A percentile compares a stretch with the other conserved stretches of the same genome.
Evolutionary conservation across 2,113 vertebrate genomes (phyloP).

Genomic region (Setophaga coronata): DNA sequence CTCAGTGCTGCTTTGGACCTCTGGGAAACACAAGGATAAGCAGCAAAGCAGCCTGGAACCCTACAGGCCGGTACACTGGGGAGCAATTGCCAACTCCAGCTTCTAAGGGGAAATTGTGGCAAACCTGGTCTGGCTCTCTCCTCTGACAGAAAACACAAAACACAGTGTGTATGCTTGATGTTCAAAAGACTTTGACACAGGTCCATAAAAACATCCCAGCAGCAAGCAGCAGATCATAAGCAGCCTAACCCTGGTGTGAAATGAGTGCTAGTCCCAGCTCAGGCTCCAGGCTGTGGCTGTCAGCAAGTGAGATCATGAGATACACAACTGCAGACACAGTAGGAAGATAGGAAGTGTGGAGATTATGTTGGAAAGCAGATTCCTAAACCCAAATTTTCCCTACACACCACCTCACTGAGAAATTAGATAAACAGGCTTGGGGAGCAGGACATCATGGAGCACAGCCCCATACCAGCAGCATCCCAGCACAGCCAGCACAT

Average conservation of each 20-base stretch:
- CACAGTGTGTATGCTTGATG: not conserved
- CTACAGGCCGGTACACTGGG: accelerated
- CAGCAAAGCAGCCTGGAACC: not conserved
- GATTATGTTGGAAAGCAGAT: not conserved
- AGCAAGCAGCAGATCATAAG: not conserved
- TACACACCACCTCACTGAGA: not conserved
- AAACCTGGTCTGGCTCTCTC: not conserved
- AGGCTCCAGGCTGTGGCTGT: not conserved
- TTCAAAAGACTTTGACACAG: not conserved
- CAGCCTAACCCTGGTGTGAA: not conserved
- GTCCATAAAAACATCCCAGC: not conserved
- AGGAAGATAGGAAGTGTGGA: not conserved
- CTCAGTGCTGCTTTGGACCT: not conserved
- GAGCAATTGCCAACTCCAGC: accelerated
- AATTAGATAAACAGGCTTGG: not conserved
- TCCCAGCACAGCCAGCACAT: not conserved
- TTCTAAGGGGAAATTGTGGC: not conserved
- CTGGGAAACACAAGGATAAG: not conserved
- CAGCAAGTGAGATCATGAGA: not conserved
- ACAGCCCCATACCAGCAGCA: accelerated
- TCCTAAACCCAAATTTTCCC: not conserved
- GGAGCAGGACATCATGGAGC: not conserved
- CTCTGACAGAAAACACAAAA: not conserved
- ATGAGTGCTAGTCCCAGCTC: not conserved
- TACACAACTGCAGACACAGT: not conserved